These are phyloP conservation scores for Xenopus laevis DNA, from an alignment of 2,113 vertebrate genomes.

Conservation along the genomic window DNA sequence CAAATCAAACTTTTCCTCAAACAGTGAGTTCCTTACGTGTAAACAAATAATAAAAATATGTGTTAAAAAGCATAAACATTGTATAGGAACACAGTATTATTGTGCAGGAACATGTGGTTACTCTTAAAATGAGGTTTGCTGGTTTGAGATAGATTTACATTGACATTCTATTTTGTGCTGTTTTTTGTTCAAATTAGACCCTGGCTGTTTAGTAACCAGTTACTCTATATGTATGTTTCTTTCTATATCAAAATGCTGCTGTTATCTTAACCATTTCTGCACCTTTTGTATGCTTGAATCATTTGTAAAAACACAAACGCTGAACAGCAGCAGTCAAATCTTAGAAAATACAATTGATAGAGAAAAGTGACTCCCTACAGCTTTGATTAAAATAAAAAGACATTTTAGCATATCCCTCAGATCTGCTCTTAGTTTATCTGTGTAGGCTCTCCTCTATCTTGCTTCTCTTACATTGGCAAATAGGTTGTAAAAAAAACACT, in stretches of 20 bases:
- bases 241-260: slow-evolving; percentile 3
- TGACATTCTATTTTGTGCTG: slow-evolving; percentile 41
- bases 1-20: background rate
- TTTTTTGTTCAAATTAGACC: slow-evolving; percentile 23
- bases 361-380: slow-evolving; percentile 12
- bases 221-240: background rate
- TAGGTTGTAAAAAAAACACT: slow-evolving; percentile 61
- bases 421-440: slow-evolving; percentile 54
- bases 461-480: slow-evolving; percentile 57
- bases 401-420: slow-evolving; percentile 29
- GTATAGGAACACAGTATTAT: background rate
- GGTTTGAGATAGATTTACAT: slow-evolving; percentile 39
- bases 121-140: slow-evolving; percentile 17
- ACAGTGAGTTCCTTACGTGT: background rate
- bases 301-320: background rate
- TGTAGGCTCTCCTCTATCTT: slow-evolving; percentile 48
- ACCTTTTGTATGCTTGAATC: background rate
- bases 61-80: background rate
- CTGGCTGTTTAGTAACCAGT: slow-evolving; percentile 22
- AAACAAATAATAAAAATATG: background rate
- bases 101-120: slow-evolving; percentile 3
- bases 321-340: background rate
- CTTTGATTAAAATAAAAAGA: background rate
- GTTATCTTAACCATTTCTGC: slow-evolving; percentile 11
- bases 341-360: slow-evolving; percentile 25